These are phyloP conservation scores for Omphaloscelis lunosa DNA, from an alignment of 2,888 invertebrate genomes.

Conservation along the genomic window DNA sequence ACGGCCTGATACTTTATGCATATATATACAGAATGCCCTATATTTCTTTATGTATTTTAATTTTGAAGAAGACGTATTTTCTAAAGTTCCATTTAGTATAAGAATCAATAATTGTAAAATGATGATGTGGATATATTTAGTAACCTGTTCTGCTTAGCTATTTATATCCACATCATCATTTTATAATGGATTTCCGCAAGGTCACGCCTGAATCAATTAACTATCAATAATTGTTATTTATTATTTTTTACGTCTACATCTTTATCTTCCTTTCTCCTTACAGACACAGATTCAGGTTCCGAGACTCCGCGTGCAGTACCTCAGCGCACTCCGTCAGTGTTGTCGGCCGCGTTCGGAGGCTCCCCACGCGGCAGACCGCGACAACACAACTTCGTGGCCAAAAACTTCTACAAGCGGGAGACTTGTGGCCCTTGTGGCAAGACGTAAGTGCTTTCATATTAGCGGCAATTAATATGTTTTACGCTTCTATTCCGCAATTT, in stretches of 20 bases:
- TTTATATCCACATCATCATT: too few species aligned
- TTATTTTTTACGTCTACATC: background rate
- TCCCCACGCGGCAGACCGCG: conserved; percentile 82
- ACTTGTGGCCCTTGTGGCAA: conserved; percentile 95
- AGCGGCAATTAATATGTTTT: too few species aligned
- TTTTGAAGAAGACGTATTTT: background rate
- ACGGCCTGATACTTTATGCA: background rate
- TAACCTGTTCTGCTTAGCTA: too few species aligned
- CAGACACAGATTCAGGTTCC: conserved; percentile 82
- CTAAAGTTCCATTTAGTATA: too few species aligned
- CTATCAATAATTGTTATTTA: too few species aligned
- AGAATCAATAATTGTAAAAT: too few species aligned
- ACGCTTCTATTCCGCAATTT: too few species aligned
- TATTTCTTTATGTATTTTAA: background rate
- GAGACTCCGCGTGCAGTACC: conserved; percentile 77
- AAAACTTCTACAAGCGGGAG: conserved; percentile 95
- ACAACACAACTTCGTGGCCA: conserved; percentile 93
- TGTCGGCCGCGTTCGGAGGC: conserved; percentile 80
- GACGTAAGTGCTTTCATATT: conserved; percentile 81
- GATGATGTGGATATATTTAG: too few species aligned
- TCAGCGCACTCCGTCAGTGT: conserved; percentile 83
- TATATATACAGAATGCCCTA: background rate
- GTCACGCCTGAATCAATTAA: too few species aligned
- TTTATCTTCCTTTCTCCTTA: background rate
- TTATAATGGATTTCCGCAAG: too few species aligned